These are phyloP conservation scores for Acronicta psi DNA, from an alignment of 2,888 invertebrate species.

Conservation along the genomic window DNA sequence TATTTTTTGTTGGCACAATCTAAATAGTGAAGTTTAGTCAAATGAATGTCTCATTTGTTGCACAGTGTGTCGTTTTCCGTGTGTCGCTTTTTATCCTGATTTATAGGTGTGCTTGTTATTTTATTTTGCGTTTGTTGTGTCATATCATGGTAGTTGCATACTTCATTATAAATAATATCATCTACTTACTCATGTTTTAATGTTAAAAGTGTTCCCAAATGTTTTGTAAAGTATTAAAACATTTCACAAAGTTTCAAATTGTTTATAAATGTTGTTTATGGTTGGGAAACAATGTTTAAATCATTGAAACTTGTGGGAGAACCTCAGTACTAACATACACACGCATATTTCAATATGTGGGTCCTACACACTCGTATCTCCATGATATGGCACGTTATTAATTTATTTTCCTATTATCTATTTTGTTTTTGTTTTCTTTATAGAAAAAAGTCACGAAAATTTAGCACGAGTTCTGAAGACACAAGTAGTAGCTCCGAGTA, in stretches of 20 bases:
- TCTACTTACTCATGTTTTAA: slow-evolving; percentile 9
- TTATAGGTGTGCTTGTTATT: slow-evolving; percentile 63
- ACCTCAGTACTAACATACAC: slow-evolving; percentile 17
- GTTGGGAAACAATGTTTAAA: slow-evolving; percentile 1
- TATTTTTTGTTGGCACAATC: slow-evolving; percentile 1
- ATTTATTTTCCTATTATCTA: slow-evolving; percentile 65
- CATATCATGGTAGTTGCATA: slow-evolving; percentile 55
- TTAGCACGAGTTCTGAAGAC: slow-evolving; percentile 86
- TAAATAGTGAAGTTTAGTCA: slow-evolving; percentile 15
- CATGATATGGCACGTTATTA: slow-evolving; percentile 63
- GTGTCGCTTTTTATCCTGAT: slow-evolving; percentile 74
- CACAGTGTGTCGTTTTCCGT: slow-evolving; percentile 69
- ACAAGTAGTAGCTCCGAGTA: slow-evolving; percentile 84
- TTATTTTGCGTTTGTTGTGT: slow-evolving; percentile 67
- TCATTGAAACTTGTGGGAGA: neutral
- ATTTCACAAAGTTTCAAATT: too few relatives aligned
- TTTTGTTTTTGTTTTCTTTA: slow-evolving; percentile 80
- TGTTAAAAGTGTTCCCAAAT: slow-evolving; percentile 7
- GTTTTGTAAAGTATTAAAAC: neutral
- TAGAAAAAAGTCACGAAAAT: slow-evolving; percentile 87
- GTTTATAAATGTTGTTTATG: neutral
- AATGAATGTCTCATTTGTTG: slow-evolving; percentile 48
- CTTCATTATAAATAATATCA: slow-evolving; percentile 14
- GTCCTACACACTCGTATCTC: slow-evolving; percentile 28
- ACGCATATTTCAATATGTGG: slow-evolving; percentile 6